Evolutionary conservation across 2,888 invertebrate genomes (phyloP).

Genomic region (Diaperis boleti): DNA sequence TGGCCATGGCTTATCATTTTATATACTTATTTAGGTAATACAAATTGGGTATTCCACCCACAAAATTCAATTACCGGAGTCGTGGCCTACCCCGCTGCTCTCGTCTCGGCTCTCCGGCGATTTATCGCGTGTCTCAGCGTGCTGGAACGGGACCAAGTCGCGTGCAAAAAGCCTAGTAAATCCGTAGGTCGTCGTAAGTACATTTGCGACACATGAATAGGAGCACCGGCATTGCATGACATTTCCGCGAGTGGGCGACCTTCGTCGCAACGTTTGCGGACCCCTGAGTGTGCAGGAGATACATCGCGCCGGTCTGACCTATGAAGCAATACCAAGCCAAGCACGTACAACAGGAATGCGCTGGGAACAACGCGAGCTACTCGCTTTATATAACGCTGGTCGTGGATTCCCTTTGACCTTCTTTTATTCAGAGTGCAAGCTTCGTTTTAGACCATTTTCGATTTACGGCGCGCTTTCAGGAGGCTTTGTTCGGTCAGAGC

Average conservation of each 20-base stretch:
- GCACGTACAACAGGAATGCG: slow-evolving; percentile 53
- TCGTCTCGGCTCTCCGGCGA: background rate
- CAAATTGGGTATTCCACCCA: too few species aligned
- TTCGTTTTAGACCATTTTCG: too few species aligned
- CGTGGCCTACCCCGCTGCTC: background rate
- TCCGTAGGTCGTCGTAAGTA: slow-evolving; percentile 16
- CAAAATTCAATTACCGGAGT: too few species aligned
- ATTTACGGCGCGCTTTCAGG: too few species aligned
- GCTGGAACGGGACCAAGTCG: slow-evolving; percentile 4
- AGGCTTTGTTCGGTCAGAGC: too few species aligned
- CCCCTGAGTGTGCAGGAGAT: slow-evolving; percentile 46
- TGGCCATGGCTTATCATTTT: too few species aligned
- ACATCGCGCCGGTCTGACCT: slow-evolving; percentile 53
- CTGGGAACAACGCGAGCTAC: slow-evolving; percentile 46
- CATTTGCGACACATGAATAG: slow-evolving; percentile 48
- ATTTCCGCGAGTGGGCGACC: slow-evolving; percentile 55
- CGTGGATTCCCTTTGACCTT: slow-evolving; percentile 46
- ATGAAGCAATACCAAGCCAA: slow-evolving; percentile 52
- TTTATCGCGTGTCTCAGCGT: slow-evolving; percentile 4
- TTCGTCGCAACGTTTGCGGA: slow-evolving; percentile 46
- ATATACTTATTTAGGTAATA: too few species aligned
- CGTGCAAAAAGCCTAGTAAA: slow-evolving; percentile 22
- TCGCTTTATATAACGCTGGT: slow-evolving; percentile 24
- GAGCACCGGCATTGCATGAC: slow-evolving; percentile 45
- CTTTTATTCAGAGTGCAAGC: too few species aligned